Percentiles rank a stretch among this genome's conserved stretches.
These are phyloP conservation scores for Orchesella cincta DNA, from an alignment of 1,140 invertebrate species.

Conservation along the genomic window DNA sequence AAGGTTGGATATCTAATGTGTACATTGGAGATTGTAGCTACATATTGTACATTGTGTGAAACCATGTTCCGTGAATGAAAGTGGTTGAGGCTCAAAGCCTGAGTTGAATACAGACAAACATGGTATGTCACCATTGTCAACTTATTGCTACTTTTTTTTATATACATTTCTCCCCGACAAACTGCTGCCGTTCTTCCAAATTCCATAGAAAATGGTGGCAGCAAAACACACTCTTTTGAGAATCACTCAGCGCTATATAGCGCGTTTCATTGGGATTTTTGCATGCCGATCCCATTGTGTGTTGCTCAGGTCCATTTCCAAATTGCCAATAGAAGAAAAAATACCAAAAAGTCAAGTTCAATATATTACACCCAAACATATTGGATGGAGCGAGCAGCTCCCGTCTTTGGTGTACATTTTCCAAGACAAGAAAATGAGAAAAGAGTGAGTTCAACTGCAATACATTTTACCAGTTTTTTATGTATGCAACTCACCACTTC, in stretches of 20 bases:
- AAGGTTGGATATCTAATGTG: too few relatives aligned
- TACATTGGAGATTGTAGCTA: not conserved
- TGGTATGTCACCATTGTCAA: not conserved
- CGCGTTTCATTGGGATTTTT: too few relatives aligned
- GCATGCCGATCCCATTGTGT: not conserved
- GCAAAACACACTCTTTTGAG: too few relatives aligned
- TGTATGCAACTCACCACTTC: slow-evolving; percentile 1
- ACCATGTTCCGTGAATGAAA: slow-evolving; percentile 37
- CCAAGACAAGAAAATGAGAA: slow-evolving; percentile 8
- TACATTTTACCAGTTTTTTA: not conserved
- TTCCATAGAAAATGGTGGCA: not conserved
- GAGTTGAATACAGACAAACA: not conserved
- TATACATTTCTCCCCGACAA: not conserved
- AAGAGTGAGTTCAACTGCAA: not conserved
- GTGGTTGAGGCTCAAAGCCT: slow-evolving; percentile 23
- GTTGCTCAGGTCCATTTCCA: not conserved
- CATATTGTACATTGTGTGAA: not conserved
- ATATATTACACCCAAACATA: slow-evolving; percentile 14
- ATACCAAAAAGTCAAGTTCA: slow-evolving; percentile 10
- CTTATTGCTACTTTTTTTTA: slow-evolving; percentile 21
- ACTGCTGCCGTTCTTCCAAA: not conserved
- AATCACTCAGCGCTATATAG: too few relatives aligned
- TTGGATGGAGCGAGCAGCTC: not conserved
- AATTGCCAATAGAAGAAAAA: slow-evolving; percentile 8
- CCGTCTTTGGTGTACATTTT: not conserved